phyloP scores from a whole-genome alignment of 2,888 invertebrate species.

The Tinea semifulvella region DNA sequence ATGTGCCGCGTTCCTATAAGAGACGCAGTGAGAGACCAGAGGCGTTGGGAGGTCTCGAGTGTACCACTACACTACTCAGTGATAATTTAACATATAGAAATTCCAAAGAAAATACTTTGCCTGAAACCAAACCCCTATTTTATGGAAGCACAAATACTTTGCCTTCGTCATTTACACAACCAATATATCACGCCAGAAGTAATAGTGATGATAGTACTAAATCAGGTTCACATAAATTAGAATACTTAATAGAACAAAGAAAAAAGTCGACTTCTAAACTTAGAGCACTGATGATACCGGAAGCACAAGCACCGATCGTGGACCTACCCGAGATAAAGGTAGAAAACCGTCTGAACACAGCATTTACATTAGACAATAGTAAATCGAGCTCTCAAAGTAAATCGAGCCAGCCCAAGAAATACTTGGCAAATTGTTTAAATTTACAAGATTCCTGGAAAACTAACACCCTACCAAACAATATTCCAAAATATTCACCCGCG shows the following conservation, averaged over 20 bases:
- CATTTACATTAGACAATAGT: slow-evolving; percentile 49
- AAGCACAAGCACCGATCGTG: slow-evolving; percentile 71
- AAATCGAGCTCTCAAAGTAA: slow-evolving; percentile 31
- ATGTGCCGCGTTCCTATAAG: slow-evolving; percentile 50
- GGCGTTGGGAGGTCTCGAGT: slow-evolving; percentile 61
- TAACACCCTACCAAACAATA: slow-evolving; percentile 53
- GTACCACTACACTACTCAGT: slow-evolving; percentile 26
- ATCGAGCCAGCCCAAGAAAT: slow-evolving; percentile 34
- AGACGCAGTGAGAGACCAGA: slow-evolving; percentile 49
- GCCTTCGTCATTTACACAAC: slow-evolving; percentile 36
- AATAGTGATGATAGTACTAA: slow-evolving; percentile 50
- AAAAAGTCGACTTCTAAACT: slow-evolving; percentile 84
- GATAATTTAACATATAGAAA: slow-evolving; percentile 21
- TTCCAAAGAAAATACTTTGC: slow-evolving; percentile 28
- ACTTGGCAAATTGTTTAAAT: slow-evolving; percentile 33
- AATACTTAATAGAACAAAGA: slow-evolving; percentile 81
- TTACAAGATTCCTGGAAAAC: slow-evolving; percentile 53
- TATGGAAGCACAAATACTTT: slow-evolving; percentile 55
- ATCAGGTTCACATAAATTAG: slow-evolving; percentile 68
- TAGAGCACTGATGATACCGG: slow-evolving; percentile 89
- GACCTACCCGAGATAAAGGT: slow-evolving; percentile 88
- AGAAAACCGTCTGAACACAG: slow-evolving; percentile 63
- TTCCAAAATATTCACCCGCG: slow-evolving; percentile 85
- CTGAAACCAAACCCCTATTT: slow-evolving; percentile 46
- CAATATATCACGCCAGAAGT: slow-evolving; percentile 49